phyloP scores from a whole-genome alignment of 2,888 invertebrate species.

The Exephanes ischioxanthus region DNA sequence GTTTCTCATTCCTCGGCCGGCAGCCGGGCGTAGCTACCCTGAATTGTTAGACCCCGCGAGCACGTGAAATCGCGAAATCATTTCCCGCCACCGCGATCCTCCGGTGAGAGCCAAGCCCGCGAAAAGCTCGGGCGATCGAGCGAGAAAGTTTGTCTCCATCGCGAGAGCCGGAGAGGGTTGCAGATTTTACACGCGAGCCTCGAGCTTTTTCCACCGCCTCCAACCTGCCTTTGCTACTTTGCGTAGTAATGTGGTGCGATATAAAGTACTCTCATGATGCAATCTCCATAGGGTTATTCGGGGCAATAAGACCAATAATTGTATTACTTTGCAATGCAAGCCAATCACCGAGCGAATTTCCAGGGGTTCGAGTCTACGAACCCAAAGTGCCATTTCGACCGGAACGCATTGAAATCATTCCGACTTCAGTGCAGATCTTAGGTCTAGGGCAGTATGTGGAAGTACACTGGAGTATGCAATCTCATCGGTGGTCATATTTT shows the following conservation, averaged over 20 bases:
- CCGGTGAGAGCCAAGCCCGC: conserved; percentile 20
- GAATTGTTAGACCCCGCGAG: conserved; percentile 58
- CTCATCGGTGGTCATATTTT: too few relatives aligned
- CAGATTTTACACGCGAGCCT: conserved; percentile 45
- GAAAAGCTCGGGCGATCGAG: conserved; percentile 40
- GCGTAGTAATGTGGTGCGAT: neutral
- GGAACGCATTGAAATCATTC: too few relatives aligned
- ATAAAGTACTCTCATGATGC: neutral
- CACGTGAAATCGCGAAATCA: conserved; percentile 59
- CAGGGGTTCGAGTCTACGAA: too few relatives aligned
- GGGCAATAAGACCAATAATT: too few relatives aligned
- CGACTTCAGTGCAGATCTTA: too few relatives aligned
- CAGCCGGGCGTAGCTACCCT: conserved; percentile 46
- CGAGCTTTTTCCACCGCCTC: conserved; percentile 20
- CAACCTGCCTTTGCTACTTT: conserved; percentile 5
- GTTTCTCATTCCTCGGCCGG: conserved; percentile 47
- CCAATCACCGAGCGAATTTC: too few relatives aligned
- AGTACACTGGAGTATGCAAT: too few relatives aligned
- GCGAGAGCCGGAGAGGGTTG: neutral
- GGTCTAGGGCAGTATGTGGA: too few relatives aligned
- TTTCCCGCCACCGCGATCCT: conserved; percentile 46
- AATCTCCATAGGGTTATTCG: too few relatives aligned
- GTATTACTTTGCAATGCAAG: too few relatives aligned
- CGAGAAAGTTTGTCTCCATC: conserved; percentile 54
- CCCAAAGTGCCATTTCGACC: too few relatives aligned